Percentiles rank a stretch among this genome's conserved stretches.
These are phyloP conservation scores for Pandion haliaetus DNA, from an alignment of 2,113 vertebrate species.

Conservation along the genomic window DNA sequence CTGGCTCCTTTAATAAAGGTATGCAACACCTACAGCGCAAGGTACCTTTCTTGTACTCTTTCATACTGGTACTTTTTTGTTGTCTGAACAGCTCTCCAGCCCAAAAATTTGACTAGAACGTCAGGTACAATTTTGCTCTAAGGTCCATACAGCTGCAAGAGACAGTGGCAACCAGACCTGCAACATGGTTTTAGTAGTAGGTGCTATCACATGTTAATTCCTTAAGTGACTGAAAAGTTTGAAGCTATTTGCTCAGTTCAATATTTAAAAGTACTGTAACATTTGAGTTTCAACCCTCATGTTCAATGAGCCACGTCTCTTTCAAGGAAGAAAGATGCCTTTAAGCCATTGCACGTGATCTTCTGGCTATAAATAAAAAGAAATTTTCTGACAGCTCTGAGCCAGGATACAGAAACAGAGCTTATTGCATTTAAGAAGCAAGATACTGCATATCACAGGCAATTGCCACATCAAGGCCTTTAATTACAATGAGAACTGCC, in stretches of 20 bases:
- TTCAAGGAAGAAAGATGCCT: background rate
- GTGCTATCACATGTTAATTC: background rate
- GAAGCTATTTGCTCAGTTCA: background rate
- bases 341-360: background rate
- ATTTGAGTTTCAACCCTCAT: background rate
- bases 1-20: background rate
- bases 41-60: background rate
- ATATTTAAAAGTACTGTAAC: background rate
- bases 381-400: background rate
- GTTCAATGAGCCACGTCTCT: background rate
- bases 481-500: constrained; percentile 50
- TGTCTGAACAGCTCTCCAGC: background rate
- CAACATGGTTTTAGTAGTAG: background rate
- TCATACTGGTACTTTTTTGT: background rate
- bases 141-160: background rate
- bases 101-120: background rate
- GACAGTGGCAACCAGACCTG: background rate
- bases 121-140: background rate
- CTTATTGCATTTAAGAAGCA: background rate
- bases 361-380: background rate
- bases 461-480: constrained; percentile 26
- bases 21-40: background rate
- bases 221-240: background rate
- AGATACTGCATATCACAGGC: background rate
- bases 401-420: background rate